Conservation (phyloP, 2,113 vertebrate genomes). For the Barbus barbus region DNA sequence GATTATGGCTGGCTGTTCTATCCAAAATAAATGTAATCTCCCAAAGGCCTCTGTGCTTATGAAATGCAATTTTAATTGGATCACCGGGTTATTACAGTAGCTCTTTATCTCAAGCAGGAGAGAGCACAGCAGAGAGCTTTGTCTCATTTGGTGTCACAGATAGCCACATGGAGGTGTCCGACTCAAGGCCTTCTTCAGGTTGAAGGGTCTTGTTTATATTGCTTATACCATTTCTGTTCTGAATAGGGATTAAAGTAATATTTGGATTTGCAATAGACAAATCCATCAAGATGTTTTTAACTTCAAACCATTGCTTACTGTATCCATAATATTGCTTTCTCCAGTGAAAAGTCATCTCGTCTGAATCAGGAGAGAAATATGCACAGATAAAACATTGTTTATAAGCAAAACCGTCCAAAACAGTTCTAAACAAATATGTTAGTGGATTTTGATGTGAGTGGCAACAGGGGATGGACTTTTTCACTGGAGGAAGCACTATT, state of each 20-base stretch:
- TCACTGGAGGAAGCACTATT: no score
- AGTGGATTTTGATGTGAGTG: no score
- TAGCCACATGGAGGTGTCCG: slow-evolving; percentile 23
- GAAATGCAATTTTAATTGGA: slow-evolving; percentile 51
- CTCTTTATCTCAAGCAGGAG: slow-evolving; percentile 8
- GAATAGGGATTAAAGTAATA: not conserved
- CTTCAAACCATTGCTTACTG: no score
- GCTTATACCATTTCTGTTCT: no score
- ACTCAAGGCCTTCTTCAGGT: slow-evolving; percentile 6
- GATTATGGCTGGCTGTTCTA: slow-evolving; percentile 40
- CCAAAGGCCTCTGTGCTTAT: slow-evolving; percentile 36
- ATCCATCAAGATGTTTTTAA: not conserved
- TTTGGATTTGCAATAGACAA: not conserved
- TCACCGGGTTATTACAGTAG: slow-evolving; percentile 34
- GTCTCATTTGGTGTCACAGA: slow-evolving; percentile 13
- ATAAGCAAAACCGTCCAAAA: no score
- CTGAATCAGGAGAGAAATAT: no score
- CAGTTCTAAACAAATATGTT: no score
- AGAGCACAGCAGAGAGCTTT: slow-evolving; percentile 25
- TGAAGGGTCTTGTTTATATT: no score
- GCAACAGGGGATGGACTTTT: no score
- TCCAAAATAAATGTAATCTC: slow-evolving; percentile 46
- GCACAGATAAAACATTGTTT: no score
- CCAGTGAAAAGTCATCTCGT: no score
- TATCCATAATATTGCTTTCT: no score